Evolutionary conservation across 2,797 vertebrate genomes (phyloP), one percentile per base, ranked within the genome.

Genomic region (Chiropotes sagulatus): DNA sequence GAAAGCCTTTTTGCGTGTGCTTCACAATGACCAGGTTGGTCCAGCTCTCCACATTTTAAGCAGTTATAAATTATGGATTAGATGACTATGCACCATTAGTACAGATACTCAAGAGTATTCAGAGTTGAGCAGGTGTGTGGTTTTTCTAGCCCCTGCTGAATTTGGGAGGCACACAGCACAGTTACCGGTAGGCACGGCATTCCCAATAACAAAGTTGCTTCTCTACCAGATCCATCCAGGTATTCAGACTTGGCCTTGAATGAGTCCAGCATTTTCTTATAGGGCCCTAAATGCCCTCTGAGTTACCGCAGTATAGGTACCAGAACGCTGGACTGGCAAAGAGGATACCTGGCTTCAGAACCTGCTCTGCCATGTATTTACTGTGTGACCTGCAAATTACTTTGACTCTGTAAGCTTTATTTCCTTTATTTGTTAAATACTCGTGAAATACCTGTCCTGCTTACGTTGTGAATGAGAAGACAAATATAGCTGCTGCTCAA

Each of bases 371-470:
- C 22, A 1, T 44, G 11, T 46, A 4, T 36, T 89, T 22, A 20
- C 72, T 82, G 28, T 73, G 19, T 88, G 80, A 64, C 20, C 41
- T 61, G 30, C 33, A 94, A 36, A 57, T 78, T 46, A 36, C 28
- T n/a, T 64, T 57, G 41, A 48, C 33, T 93, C 4, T 67, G 54
- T 78, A 79, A 75, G 33, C 24, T 76, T 79, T 75, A 73, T 36
- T 79, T 64, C 33, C 39, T 72, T 52, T 81, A 90, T 87, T 93
- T 82, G 20, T 86, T 72, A 88, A 95, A 82, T 64, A 84, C 39
- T 88, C 52, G 30, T 50, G 52, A 84, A 76, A 41, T 84, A n/a
- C 5, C 12, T 92, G 14, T 83, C 26, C n/a, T 90, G 61, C 24
- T n/a, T 90, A 7, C 2, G 24, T 83, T 48, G 67, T 28, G 22